phyloP scores from a whole-genome alignment of 2,113 vertebrate genomes.

The Syngnathus floridae region DNA sequence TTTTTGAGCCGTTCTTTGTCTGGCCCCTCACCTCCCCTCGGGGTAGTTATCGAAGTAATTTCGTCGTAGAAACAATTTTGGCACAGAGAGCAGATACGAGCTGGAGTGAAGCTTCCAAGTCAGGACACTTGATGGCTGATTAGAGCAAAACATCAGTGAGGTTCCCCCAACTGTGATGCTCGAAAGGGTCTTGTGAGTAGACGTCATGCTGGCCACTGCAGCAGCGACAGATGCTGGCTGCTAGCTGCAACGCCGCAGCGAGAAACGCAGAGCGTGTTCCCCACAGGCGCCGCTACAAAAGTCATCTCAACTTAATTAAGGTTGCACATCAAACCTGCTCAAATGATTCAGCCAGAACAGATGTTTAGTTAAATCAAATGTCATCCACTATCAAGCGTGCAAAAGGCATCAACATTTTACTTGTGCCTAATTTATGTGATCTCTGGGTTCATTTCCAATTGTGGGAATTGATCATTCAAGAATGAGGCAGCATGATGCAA shows the following conservation, averaged over 20 bases:
- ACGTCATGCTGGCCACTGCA: constrained; percentile 47
- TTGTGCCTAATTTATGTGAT: neutral
- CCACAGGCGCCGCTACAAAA: constrained; percentile 9
- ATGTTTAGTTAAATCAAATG: constrained; percentile 8
- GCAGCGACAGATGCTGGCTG: constrained; percentile 45
- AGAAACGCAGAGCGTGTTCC: constrained; percentile 17
- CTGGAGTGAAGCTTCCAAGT: constrained; percentile 17
- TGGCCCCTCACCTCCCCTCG: neutral
- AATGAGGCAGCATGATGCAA: neutral
- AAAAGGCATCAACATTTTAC: neutral
- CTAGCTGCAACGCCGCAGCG: constrained; percentile 26
- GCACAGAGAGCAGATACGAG: constrained; percentile 18
- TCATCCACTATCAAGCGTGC: neutral
- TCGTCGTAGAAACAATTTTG: constrained; percentile 23
- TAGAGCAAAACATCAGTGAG: constrained; percentile 44
- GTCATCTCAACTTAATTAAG: constrained; percentile 32
- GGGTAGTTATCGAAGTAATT: constrained; percentile 16
- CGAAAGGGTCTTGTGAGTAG: constrained; percentile 45
- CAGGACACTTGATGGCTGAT: constrained; percentile 55
- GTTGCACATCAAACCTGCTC: constrained; percentile 13
- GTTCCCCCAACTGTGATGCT: constrained; percentile 42
- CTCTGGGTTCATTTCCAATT: neutral
- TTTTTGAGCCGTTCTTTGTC: too few relatives aligned
- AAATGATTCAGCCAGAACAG: constrained; percentile 3
- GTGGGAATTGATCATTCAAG: neutral